Base-by-base conservation (phyloP, 1,140 invertebrate species). In the Epicauta chinensis region DNA sequence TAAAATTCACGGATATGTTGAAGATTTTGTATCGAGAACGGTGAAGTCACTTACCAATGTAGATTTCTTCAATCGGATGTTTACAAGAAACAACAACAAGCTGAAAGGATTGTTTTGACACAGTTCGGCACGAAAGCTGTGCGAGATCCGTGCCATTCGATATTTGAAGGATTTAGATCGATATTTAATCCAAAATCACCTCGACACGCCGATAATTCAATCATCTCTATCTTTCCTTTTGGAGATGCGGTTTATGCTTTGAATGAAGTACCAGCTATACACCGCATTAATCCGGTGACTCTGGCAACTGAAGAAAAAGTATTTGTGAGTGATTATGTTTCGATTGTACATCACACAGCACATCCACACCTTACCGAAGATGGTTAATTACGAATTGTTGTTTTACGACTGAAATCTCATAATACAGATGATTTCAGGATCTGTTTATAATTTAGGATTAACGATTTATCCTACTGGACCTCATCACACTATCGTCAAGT, bases 141-240 rank as follows among this genome's bases (percentile, higher is more conserved):
- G 0, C 85, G 86, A 0, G 89, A 91, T 73, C 88, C 89, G 0
- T 91, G 89, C 66, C 81, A 86, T 61, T 84, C 77, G 13, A 89
- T 91, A 60, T 90, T 89, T 59, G 23, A 23, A 5, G 4, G 23
- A 23, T 5, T 23, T 7, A 7, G 4, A 23, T 23, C 23, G 7
- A 23, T 23, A 5, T 23, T 23, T 7, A 23, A 23, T 23, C 23
- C 23, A 7, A 23, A 23, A 23, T 23, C 23, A 23, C 4, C 23
- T 5, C 23, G 7, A 23, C 23, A 23, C 4, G 7, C 23, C 23
- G 91, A 93, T 62, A 94, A 92, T 66, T 81, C 88, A 0, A 89
- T 90, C 82, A 91, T 94, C 63, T 91, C 89, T 0, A 74, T 93
- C 38, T 92, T 92, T 71, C 91, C 90, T 0, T 88, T 92, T 65